phyloP scores from a whole-genome alignment of 2,888 invertebrate species.

The Oxytorus armatus region DNA sequence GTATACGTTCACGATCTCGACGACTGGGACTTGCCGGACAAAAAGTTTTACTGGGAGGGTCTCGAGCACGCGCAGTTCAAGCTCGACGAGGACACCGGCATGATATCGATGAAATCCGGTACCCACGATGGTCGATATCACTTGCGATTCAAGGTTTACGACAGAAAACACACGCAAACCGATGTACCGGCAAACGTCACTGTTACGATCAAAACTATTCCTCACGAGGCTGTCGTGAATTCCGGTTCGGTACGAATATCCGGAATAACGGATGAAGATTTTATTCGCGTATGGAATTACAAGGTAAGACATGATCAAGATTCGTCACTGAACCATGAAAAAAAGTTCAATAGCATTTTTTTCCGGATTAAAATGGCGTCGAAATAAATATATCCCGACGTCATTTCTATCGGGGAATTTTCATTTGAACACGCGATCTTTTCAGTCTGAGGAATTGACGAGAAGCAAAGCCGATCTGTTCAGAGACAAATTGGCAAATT shows the following conservation, averaged over 20 bases:
- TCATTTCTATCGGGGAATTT: too few species aligned
- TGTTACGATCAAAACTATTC: conserved; percentile 96
- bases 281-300: conserved; percentile 97
- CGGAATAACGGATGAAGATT: conserved; percentile 98
- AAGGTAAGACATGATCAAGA: conserved; percentile 82
- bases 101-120: conserved; percentile 97
- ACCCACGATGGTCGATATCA: conserved; percentile 95
- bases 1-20: conserved; percentile 99
- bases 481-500: conserved; percentile 93
- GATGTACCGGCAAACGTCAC: conserved; percentile 98
- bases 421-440: too few species aligned
- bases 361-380: too few species aligned
- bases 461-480: conserved; percentile 96
- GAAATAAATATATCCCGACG: too few species aligned
- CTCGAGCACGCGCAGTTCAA: conserved; percentile 94
- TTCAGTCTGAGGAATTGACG: conserved; percentile 90
- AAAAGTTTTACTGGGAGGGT: conserved; percentile 97
- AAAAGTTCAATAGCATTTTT: not conserved
- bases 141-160: conserved; percentile 94
- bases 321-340: not conserved
- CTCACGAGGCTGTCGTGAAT: conserved; percentile 97
- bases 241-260: conserved; percentile 97
- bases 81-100: conserved; percentile 95
- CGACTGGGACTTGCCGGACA: conserved; percentile 99
- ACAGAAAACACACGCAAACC: conserved; percentile 96